Evolutionary conservation across 2,797 vertebrate genomes (phyloP), one percentile per base, ranked within the genome.

Genomic region (Platyrinchus mystaceus): DNA sequence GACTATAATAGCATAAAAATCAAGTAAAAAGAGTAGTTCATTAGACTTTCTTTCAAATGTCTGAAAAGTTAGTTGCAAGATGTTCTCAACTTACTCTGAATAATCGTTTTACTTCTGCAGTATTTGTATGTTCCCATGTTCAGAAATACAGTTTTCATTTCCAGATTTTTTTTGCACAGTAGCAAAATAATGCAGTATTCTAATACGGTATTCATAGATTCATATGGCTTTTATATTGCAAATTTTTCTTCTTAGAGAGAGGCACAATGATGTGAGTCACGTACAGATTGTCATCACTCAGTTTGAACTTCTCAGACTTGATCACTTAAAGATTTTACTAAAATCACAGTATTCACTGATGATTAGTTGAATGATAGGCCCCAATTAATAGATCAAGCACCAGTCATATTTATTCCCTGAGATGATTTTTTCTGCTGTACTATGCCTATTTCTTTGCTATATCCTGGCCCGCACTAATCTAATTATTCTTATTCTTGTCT

Each of bases 321-420:
- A 74, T 71, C 58, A 71, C 28, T 69, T 53, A 41, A 53, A 23
- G 37, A 28, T 77, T 90, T 93, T 71, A 71, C 83, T 82, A 64
- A 90, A 92, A 86, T 81, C 44, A 63, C 53, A 86, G 46, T 71
- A 88, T 78, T 84, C 43, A 52, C 49, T 52, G 60, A 92, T 62
- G 41, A 79, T 58, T 70, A 71, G 39, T 46, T 87, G 85, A 85
- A 89, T 90, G 73, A 91, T 83, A 89, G 59, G 15, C 37, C 67
- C 37, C 67, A 87, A 91, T 82, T 79, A 93, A 91, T 59, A 90
- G 86, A 92, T 87, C 55, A 74, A 32, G 37, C 52, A 68, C 22
- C 24, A 91, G 34, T 37, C 53, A 59, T 70, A 74, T 92, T 82
- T 87, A 87, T 12, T 56, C 36, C 63, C 52, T 6, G 2, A 90